Base-by-base conservation (phyloP, 2,797 vertebrate species). In the Sebastes nivosus region DNA sequence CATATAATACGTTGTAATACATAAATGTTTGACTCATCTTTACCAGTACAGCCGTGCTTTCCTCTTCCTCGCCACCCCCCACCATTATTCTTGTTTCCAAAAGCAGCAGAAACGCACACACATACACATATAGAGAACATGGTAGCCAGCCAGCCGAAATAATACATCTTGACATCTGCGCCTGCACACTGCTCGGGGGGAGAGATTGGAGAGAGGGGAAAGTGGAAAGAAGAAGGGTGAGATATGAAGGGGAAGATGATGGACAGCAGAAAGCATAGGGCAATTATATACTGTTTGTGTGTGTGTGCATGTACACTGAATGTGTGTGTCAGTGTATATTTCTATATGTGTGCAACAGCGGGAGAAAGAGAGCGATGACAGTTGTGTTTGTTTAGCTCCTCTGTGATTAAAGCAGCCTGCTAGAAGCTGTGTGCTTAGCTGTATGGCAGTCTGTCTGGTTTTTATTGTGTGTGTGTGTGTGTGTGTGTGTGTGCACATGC, bases 121-220 rank as follows among this genome's bases (percentile, higher is more conserved):
- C 66, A 80, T 55, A 79, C 34, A 66, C 61, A 86, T 4, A 50
- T 34, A 89, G 66, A 91, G 63, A 91, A 93, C 92, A 92, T 86
- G 87, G 88, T 80, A 93, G 83, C 81, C 88, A 92, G 87, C 87
- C 87, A 94, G 92, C 81, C 72, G 92, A 94, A 95, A 95, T 96
- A 95, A 96, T 94, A 86, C 82, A 93, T 95, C 92, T 87, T 94
- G 95, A 95, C 95, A 96, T 95, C 91, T 94, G 94, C 94, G 94
- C 93, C 93, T 94, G 92, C 90, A 81, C 79, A 84, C 93, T 59
- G 93, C 94, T 95, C 59, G 59, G 74, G 93, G 93, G 94, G 92
- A 90, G 82, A 80, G 91, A 88, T 64, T 81, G 79, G 69, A 86
- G 80, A 80, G 84, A 80, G 84, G 81, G 24, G 82, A 83, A 73